These are phyloP conservation scores for Hypotaenidia okinawae DNA, from an alignment of 2,797 vertebrate genomes.

Conservation along the genomic window DNA sequence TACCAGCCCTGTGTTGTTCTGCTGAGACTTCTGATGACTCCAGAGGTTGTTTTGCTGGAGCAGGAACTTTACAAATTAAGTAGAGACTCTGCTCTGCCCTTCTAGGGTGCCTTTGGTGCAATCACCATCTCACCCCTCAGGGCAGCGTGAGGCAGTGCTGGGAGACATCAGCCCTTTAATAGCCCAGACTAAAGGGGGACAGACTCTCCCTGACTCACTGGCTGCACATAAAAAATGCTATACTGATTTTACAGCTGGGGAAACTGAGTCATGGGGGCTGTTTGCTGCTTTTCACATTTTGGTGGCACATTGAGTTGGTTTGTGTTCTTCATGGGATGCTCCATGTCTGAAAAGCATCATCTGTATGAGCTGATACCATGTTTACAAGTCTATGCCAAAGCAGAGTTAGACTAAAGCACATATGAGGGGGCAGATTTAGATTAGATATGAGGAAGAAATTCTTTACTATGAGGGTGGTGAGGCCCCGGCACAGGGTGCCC, in stretches of 20 bases:
- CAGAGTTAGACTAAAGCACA: background rate
- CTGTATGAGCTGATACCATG: background rate
- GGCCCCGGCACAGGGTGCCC: fast-evolving
- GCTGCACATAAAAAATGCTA: background rate
- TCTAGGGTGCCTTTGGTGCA: background rate
- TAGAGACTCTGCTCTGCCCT: background rate
- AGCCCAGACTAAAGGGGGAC: background rate
- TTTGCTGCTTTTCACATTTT: background rate
- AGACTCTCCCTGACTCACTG: slow-evolving; percentile 9
- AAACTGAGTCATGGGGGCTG: slow-evolving; percentile 23
- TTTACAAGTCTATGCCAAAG: background rate
- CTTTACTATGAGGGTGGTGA: background rate
- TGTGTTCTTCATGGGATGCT: background rate
- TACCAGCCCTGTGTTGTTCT: background rate
- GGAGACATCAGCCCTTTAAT: slow-evolving; percentile 15
- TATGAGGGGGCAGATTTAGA: background rate
- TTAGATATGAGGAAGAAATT: background rate
- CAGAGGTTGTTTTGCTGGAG: slow-evolving; percentile 6
- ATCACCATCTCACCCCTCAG: background rate
- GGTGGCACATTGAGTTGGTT: fast-evolving
- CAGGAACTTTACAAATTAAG: background rate
- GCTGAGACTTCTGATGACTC: background rate
- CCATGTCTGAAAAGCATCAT: background rate
- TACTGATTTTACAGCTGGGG: background rate
- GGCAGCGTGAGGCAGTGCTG: background rate